Evolutionary conservation across 2,113 vertebrate species (phyloP).

Genomic region (Cyprinodon tularosa): DNA sequence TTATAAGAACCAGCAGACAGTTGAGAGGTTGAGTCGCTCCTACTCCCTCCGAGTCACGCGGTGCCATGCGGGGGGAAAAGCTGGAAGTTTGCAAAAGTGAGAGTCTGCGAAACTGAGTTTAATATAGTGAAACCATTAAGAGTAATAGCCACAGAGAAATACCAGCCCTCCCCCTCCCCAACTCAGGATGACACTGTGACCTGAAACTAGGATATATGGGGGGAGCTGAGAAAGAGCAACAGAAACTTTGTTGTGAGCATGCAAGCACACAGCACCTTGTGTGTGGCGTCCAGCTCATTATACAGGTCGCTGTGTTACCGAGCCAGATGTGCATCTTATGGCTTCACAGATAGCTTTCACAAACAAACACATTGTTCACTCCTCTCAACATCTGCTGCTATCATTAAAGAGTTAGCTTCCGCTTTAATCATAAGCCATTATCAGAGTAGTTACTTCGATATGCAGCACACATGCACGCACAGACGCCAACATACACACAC

Average conservation of each 20-base stretch:
- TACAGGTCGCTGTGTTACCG: constrained; percentile 30
- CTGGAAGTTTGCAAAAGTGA: constrained; percentile 25
- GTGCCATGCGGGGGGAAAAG: constrained; percentile 30
- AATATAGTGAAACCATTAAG: constrained; percentile 60
- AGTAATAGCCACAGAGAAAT: constrained; percentile 28
- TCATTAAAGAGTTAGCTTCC: constrained; percentile 55
- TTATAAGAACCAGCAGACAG: constrained; percentile 59
- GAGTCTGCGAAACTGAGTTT: constrained; percentile 48
- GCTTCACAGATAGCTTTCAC: constrained; percentile 54
- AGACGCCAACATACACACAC: neutral
- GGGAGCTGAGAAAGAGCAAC: constrained; percentile 18
- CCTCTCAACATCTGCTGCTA: constrained; percentile 67
- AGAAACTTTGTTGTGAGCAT: neutral
- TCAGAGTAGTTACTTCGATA: constrained; percentile 22
- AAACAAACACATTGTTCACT: constrained; percentile 58
- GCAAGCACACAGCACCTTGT: constrained; percentile 3
- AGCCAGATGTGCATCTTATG: constrained; percentile 63
- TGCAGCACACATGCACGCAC: constrained; percentile 5
- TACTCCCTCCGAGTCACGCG: neutral
- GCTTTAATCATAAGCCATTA: constrained; percentile 66
- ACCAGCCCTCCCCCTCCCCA: constrained; percentile 27
- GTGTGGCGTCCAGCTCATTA: constrained; percentile 30
- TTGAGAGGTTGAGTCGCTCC: constrained; percentile 57
- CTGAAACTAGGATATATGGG: constrained; percentile 34
- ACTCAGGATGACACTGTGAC: constrained; percentile 29